A percentile compares a stretch with the other conserved stretches of the same genome.
These are phyloP conservation scores for Drosophila lini DNA, from an alignment of 1,140 invertebrate species.

Conservation along the genomic window DNA sequence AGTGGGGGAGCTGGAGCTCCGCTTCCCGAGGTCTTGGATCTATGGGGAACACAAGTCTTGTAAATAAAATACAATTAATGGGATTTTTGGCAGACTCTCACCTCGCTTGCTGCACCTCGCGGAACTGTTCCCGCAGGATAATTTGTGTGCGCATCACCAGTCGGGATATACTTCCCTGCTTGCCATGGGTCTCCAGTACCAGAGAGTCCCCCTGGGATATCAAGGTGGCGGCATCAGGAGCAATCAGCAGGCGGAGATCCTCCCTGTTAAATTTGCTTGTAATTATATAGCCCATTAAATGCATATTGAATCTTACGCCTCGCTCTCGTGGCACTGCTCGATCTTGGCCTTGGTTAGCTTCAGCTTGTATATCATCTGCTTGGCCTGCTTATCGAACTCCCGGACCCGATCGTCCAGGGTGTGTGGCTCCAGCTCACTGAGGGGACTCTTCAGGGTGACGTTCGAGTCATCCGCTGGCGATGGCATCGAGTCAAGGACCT, in stretches of 20 bases:
- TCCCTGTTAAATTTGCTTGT: constrained; percentile 45
- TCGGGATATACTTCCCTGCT: constrained; percentile 73
- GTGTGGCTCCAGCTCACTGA: constrained; percentile 33
- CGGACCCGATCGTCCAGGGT: constrained; percentile 74
- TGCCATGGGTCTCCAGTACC: constrained; percentile 87
- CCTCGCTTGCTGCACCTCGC: constrained; percentile 81
- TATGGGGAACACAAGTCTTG: constrained; percentile 2
- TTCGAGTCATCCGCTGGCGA: constrained; percentile 73
- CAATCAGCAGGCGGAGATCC: constrained; percentile 85
- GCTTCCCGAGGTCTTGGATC: constrained; percentile 59
- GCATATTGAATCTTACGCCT: constrained; percentile 85
- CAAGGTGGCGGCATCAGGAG: constrained; percentile 91
- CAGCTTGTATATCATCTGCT: constrained; percentile 88
- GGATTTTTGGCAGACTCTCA: constrained; percentile 12
- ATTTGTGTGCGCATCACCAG: constrained; percentile 79
- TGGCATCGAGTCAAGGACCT: constrained; percentile 67
- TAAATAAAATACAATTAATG: background rate
- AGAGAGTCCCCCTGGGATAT: constrained; percentile 92
- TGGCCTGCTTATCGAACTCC: constrained; percentile 87
- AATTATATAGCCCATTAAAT: background rate
- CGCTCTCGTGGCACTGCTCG: constrained; percentile 87
- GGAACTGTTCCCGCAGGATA: constrained; percentile 80
- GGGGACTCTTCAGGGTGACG: constrained; percentile 69
- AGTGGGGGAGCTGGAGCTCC: constrained; percentile 45
- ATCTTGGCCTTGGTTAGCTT: constrained; percentile 89